Conservation (phyloP, 2,888 invertebrate genomes). For the Altica lythri region DNA sequence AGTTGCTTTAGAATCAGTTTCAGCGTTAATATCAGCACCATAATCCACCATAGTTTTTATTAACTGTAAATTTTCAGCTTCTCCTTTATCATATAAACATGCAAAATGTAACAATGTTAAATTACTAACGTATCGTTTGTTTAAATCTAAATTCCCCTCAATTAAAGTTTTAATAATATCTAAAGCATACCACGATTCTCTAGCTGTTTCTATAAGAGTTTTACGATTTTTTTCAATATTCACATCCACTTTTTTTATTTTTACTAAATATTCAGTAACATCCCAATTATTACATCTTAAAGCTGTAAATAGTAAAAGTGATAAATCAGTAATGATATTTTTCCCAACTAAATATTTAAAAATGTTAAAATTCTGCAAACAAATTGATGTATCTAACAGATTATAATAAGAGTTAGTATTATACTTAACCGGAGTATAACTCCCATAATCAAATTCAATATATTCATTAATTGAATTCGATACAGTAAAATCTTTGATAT, state of each 20-base stretch:
- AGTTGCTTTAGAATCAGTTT: background rate
- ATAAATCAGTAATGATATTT: background rate
- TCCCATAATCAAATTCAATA: background rate
- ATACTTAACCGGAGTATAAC: background rate
- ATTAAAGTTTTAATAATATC: background rate
- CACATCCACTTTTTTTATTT: background rate
- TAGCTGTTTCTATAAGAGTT: background rate
- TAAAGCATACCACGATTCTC: background rate
- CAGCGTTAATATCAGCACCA: background rate
- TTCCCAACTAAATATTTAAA: slow-evolving; percentile 1
- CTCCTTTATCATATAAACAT: background rate
- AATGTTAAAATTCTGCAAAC: background rate
- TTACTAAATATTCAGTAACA: slow-evolving; percentile 1
- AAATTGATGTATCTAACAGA: background rate
- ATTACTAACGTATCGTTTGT: background rate
- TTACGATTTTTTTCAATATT: background rate
- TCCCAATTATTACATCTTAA: background rate
- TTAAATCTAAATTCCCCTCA: background rate
- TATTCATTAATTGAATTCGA: background rate
- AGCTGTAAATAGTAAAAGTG: background rate
- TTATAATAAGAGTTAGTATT: background rate
- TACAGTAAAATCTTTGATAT: background rate
- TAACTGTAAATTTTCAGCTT: background rate
- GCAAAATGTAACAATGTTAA: background rate
- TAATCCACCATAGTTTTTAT: background rate